phyloP scores from a whole-genome alignment of 2,113 vertebrate species.

The Eptesicus fuscus region DNA sequence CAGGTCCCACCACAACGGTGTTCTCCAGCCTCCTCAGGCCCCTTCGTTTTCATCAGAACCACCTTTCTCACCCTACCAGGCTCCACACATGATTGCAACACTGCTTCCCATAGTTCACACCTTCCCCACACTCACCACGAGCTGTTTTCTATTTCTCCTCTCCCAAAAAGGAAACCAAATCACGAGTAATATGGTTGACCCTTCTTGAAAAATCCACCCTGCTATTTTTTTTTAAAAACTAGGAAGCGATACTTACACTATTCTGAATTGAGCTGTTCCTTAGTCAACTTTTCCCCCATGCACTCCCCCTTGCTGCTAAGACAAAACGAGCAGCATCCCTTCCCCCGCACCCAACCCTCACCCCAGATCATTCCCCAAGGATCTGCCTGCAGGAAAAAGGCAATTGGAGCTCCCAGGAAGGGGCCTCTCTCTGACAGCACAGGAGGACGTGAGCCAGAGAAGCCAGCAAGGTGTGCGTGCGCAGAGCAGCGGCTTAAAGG shows the following conservation, averaged over 20 bases:
- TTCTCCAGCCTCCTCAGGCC: background rate
- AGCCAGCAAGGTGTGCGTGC: background rate
- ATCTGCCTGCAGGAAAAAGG: constrained; percentile 22
- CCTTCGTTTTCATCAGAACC: background rate
- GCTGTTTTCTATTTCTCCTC: background rate
- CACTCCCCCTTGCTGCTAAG: background rate
- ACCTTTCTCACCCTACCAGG: too few species aligned
- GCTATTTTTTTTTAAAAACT: background rate
- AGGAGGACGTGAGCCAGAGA: constrained; percentile 42
- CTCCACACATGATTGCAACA: background rate
- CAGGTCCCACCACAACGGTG: background rate
- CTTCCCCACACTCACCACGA: background rate
- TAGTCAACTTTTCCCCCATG: background rate
- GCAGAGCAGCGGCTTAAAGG: constrained; percentile 64
- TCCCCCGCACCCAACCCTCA: background rate
- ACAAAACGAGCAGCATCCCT: background rate
- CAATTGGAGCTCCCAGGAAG: constrained; percentile 11
- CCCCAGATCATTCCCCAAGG: background rate
- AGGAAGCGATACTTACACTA: background rate
- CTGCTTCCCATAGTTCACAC: background rate
- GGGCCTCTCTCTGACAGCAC: constrained; percentile 54
- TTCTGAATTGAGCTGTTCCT: background rate
- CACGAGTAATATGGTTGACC: background rate
- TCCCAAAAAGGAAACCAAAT: background rate
- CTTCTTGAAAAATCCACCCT: background rate